A percentile compares a stretch with the other conserved stretches of the same genome.
These are phyloP conservation scores for Parasteatoda tepidariorum DNA, from an alignment of 1,140 invertebrate genomes.

Conservation along the genomic window DNA sequence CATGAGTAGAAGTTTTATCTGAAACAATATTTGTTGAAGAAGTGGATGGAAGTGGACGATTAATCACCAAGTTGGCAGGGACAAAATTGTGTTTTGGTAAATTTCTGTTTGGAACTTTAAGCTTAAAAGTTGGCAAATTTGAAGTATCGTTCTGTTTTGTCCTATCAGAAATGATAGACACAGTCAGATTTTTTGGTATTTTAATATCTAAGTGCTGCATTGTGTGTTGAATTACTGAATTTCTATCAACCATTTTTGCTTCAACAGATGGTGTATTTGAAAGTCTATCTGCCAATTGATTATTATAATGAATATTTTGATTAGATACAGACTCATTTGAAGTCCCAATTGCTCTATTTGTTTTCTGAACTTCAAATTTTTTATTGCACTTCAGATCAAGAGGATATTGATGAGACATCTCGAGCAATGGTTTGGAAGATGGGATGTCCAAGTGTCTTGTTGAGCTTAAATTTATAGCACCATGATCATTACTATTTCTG, in stretches of 20 bases:
- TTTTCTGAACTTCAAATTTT: neutral
- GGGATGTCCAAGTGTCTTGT: neutral
- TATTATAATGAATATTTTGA: neutral
- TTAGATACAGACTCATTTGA: neutral
- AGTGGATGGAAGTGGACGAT: neutral
- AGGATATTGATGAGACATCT: neutral
- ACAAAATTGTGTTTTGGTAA: neutral
- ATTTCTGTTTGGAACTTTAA: neutral
- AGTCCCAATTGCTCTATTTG: neutral
- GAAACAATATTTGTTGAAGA: neutral
- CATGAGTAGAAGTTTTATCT: neutral
- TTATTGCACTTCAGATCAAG: neutral
- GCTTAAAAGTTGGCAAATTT: neutral
- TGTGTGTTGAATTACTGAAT: slow-evolving; percentile 45
- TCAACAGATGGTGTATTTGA: neutral
- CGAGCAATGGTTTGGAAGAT: neutral
- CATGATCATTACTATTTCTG: neutral
- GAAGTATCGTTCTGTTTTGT: neutral
- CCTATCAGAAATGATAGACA: neutral
- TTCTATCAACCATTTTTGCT: neutral
- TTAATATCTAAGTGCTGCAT: neutral
- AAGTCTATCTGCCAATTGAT: neutral
- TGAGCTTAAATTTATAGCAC: neutral
- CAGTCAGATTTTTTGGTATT: neutral
- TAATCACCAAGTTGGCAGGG: neutral